These are phyloP conservation scores for Lepidurus couesii DNA, from an alignment of 1,140 invertebrate genomes.

Conservation along the genomic window DNA sequence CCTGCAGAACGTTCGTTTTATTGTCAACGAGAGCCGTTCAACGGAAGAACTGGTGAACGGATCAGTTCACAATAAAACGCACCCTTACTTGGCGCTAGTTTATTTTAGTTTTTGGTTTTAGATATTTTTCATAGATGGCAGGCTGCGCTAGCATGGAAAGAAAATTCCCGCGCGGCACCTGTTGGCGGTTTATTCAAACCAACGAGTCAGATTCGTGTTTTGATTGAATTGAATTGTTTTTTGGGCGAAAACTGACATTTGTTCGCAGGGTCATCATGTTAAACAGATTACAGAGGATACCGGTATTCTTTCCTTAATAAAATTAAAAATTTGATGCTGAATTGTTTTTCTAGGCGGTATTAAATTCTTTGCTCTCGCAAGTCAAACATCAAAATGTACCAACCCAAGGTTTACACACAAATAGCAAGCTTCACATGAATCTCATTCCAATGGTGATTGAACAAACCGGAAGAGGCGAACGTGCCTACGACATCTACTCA, in stretches of 20 bases:
- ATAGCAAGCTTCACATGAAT: neutral
- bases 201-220: neutral
- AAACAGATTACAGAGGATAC: neutral
- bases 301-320: neutral
- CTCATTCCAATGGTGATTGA: slow-evolving; percentile 86
- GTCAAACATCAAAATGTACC: neutral
- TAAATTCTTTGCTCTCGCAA: neutral
- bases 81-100: no score
- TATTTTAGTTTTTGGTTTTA: no score
- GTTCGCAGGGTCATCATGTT: neutral
- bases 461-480: slow-evolving; percentile 84
- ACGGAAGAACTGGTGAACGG: no score
- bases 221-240: neutral
- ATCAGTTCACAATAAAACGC: no score
- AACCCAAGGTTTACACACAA: neutral
- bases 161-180: neutral
- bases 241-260: neutral
- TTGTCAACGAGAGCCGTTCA: no score
- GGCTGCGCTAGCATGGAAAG: neutral
- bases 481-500: slow-evolving; percentile 94
- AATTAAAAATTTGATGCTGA: neutral
- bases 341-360: neutral
- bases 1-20: no score
- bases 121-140: no score
- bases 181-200: neutral